These are phyloP conservation scores for Kryptolebias ocellatus DNA, from an alignment of 2,797 vertebrate species.

Conservation along the genomic window DNA sequence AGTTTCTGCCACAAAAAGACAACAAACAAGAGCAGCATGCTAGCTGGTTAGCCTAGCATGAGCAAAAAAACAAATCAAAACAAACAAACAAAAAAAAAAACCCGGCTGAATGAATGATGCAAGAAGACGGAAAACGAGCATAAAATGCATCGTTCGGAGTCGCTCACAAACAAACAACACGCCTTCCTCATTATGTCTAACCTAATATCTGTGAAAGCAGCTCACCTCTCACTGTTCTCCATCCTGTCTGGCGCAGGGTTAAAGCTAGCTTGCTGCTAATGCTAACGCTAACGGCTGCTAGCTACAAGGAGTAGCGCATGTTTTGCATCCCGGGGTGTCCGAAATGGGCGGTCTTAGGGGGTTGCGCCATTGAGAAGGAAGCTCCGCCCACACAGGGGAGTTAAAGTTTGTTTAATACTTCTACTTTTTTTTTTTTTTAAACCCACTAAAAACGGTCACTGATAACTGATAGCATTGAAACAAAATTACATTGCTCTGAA, in stretches of 20 bases:
- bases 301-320: slow-evolving; percentile 21
- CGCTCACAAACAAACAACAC: background rate
- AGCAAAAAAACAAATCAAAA: background rate
- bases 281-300: slow-evolving; percentile 44
- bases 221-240: slow-evolving; percentile 68
- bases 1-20: background rate
- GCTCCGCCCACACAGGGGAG: slow-evolving; percentile 17
- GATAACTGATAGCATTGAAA: too few species aligned
- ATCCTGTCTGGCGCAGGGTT: slow-evolving; percentile 31
- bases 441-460: too few species aligned
- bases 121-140: background rate
- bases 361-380: rapidly evolving
- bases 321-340: background rate
- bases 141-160: rapidly evolving
- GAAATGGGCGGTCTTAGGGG: slow-evolving; percentile 37
- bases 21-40: slow-evolving; percentile 12
- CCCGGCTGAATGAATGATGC: background rate
- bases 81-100: background rate
- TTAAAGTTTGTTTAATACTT: too few species aligned
- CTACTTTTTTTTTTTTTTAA: too few species aligned
- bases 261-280: slow-evolving; percentile 35
- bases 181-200: rapidly evolving
- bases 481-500: too few species aligned
- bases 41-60: slow-evolving; percentile 66
- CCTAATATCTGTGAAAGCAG: background rate